A percentile compares a stretch with the other conserved stretches of the same genome.
Conservation (phyloP, 2,888 invertebrate species). For the Rambutsinella grinnellia region DNA sequence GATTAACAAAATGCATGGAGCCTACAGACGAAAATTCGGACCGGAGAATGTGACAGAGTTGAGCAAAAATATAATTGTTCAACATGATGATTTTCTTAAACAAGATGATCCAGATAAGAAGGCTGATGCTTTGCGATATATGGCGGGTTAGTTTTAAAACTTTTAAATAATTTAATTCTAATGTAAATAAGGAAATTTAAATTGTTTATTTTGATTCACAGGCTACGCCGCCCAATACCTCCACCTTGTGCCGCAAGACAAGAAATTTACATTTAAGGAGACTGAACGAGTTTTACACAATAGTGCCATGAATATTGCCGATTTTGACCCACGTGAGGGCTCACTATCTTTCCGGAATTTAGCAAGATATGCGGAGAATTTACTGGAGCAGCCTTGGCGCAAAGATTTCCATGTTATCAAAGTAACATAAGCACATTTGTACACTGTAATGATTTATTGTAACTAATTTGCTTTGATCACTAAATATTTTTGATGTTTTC, state of each 20-base stretch:
- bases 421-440: conserved; percentile 71
- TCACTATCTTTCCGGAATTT: conserved; percentile 87
- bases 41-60: conserved; percentile 71
- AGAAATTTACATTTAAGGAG: conserved; percentile 83
- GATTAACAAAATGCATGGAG: conserved; percentile 29
- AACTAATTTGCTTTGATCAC: conserved; percentile 28
- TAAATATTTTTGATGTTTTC: conserved; percentile 57
- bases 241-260: conserved; percentile 81
- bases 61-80: conserved; percentile 80
- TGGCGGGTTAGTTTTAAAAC: conserved; percentile 50
- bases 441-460: conserved; percentile 21
- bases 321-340: conserved; percentile 86
- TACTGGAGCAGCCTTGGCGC: conserved; percentile 89
- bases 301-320: conserved; percentile 78
- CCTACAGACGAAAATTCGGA: conserved; percentile 51
- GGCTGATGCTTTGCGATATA: conserved; percentile 58
- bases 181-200: neutral
- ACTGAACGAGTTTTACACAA: conserved; percentile 82
- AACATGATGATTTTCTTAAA: conserved; percentile 84
- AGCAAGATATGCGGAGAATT: conserved; percentile 87
- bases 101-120: conserved; percentile 75
- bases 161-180: neutral
- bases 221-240: conserved; percentile 84
- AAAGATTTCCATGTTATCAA: conserved; percentile 86
- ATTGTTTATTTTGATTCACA: conserved; percentile 68